Evolutionary conservation across 2,888 invertebrate species (phyloP).

Genomic region (Vesta saturnalis): DNA sequence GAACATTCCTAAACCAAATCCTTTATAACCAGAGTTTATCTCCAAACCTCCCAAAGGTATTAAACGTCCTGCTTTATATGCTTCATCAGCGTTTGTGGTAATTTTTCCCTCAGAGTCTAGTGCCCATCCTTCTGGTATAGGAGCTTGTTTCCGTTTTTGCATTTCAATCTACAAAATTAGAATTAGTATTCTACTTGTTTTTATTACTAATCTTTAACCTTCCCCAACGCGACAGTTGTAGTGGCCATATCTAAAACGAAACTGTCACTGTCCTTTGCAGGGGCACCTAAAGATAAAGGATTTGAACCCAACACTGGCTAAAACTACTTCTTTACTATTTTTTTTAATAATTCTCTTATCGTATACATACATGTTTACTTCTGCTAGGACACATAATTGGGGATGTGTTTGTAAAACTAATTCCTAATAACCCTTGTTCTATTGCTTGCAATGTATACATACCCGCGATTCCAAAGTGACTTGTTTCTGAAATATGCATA

Average conservation of each 20-base stretch:
- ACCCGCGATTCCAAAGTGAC: conserved; percentile 91
- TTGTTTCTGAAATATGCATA: conserved; percentile 80
- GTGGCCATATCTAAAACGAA: conserved; percentile 97
- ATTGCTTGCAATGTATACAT: conserved; percentile 84
- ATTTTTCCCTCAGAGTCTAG: conserved; percentile 64
- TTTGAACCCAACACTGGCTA: conserved; percentile 88
- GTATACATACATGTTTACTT: conserved; percentile 73
- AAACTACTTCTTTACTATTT: conserved; percentile 47
- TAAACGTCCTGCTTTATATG: conserved; percentile 68
- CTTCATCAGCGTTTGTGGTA: conserved; percentile 74
- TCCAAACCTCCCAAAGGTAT: conserved; percentile 82
- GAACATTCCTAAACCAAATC: conserved; percentile 84
- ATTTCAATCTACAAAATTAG: conserved; percentile 74
- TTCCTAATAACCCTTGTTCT: conserved; percentile 78
- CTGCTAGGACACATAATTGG: conserved; percentile 90
- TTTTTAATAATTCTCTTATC: too few species aligned
- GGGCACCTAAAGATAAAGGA: conserved; percentile 86
- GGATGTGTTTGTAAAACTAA: conserved; percentile 92
- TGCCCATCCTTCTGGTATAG: conserved; percentile 89
- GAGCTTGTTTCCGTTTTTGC: conserved; percentile 77
- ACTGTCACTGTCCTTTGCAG: conserved; percentile 74
- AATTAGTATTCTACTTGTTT: too few species aligned
- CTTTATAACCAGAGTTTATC: conserved; percentile 84
- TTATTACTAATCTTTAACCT: too few species aligned
- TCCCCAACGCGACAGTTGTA: conserved; percentile 91